Base-by-base conservation (phyloP, 1,140 invertebrate species). In the Brevipalpus yothersi region DNA sequence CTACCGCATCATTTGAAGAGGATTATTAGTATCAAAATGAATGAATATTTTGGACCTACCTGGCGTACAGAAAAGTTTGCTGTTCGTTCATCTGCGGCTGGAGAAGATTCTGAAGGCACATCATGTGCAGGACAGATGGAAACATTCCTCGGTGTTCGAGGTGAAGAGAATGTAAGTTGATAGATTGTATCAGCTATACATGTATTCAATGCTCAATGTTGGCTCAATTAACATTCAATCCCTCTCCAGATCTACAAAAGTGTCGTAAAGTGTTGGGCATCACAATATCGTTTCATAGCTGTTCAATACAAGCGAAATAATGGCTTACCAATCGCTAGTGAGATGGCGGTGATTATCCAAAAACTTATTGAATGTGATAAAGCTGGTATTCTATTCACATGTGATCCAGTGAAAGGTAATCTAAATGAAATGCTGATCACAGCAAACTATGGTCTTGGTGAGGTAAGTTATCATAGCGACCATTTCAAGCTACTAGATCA, bases 61-160 rank as follows among this genome's bases (percentile, higher is more conserved):
- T 49, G 47, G 47, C 15, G 15, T 19, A 60, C 41, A 10, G 53
- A 51, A 49, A 17, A 47, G 49, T 69, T 77, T 65, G 77, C 78
- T 23, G 73, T 80, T n/a, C 65, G 79, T 58, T 80, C 78, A 4
- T 80, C 78, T 67, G 83, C 80, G 41, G 72, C 81, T 51, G 70
- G 70, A 4, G 84, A 88, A 74, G 84, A 89, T 70, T 79, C 79
- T 8, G 76, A 79, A 59, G 82, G 82, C 66, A 77, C 68, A 10
- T 87, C 84, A 0, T 79, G 81, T 5, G 85, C 86, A n/a, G 86
- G 86, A 23, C 85, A 89, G 73, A 83, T 88, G 71, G 77, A 79
- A 49, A 86, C 83, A 0, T 77, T 80, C 61, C 70, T 89, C 1
- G 82, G 83, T 5, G 75, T 82, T 41, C 68, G 69, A 39, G 71